A percentile compares a stretch with the other conserved stretches of the same genome.
phyloP scores from a whole-genome alignment of 2,888 invertebrate species.

The Odontocolon sp. region DNA sequence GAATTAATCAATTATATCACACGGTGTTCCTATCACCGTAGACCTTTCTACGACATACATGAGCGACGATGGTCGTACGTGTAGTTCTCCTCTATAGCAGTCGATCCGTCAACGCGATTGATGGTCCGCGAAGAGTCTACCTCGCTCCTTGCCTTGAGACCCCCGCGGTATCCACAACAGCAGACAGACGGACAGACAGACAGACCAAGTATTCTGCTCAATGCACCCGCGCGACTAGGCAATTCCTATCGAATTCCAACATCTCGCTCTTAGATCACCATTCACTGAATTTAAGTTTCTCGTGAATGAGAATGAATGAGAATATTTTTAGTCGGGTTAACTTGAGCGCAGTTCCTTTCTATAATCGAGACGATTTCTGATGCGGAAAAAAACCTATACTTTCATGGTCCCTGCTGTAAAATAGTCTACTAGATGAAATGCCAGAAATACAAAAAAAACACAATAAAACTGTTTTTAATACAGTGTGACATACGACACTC shows the following conservation, averaged over 20 bases:
- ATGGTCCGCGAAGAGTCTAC: slow-evolving; percentile 43
- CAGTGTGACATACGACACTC: no score
- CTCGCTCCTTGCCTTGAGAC: slow-evolving; percentile 27
- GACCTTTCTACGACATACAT: slow-evolving; percentile 33
- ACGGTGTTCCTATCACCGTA: slow-evolving; percentile 50
- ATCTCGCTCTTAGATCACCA: slow-evolving; percentile 41
- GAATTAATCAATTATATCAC: slow-evolving; percentile 51
- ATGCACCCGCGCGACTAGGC: slow-evolving; percentile 51
- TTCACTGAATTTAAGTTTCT: slow-evolving; percentile 53
- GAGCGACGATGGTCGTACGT: slow-evolving; percentile 42
- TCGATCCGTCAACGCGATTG: slow-evolving; percentile 61
- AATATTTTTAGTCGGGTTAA: slow-evolving; percentile 26
- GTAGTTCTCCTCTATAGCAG: slow-evolving; percentile 54
- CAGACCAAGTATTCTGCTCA: slow-evolving; percentile 52
- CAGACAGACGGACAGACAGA: slow-evolving; percentile 52
- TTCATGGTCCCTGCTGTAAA: no score
- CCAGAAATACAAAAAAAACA: background rate
- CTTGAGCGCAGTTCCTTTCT: background rate
- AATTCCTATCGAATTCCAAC: slow-evolving; percentile 58
- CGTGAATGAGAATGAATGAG: slow-evolving; percentile 49
- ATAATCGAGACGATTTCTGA: background rate
- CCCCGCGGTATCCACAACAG: slow-evolving; percentile 42
- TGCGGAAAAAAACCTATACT: background rate
- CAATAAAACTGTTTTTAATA: no score
- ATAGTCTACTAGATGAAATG: background rate